Base-by-base conservation (phyloP, 2,888 invertebrate species). In the Apodemia mormo region DNA sequence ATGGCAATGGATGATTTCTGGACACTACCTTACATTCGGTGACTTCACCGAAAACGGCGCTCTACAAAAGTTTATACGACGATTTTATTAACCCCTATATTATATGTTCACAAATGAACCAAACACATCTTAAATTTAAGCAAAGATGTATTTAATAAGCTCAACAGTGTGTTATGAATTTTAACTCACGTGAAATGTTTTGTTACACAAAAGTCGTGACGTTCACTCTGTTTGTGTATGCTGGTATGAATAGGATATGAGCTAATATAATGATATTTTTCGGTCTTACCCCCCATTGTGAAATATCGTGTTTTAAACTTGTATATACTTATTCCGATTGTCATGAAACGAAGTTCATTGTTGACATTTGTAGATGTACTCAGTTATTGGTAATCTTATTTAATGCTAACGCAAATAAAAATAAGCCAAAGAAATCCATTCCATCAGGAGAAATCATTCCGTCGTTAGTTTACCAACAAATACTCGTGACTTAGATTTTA, bases 391-490 rank as follows among this genome's bases (percentile, higher is more conserved):
- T 61, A 66, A 68, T 70, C 69, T 72, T 69, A 70, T 71, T 70
- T 67, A 73, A 68, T 71, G 71, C 67, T 73, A 70, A 75, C 74
- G 72, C 69, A 73, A 72, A 75, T 69, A 72, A 70, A 71, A 73
- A 65, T 68, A 74, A 74, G 74, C 78, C 78, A 78, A 79, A 78
- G 76, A 77, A 64, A 69, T 52, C 72, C 69, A 70, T 74, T 72
- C 71, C 68, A 61, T 72, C 72, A 70, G 71, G 70, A 69, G 70
- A 56, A 71, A 54, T 66, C 67, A 73, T 73, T 75, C 68, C 71
- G 68, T 74, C 73, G 65, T 73, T 72, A 69, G 73, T 72, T 75
- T 73, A 78, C 74, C 76, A 75, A 74, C 73, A 71, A 76, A 76
- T 78, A 77, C 76, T 76, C 78, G 72, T 73, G 70, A 71, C 69